Evolutionary conservation across 2,888 invertebrate species (phyloP), one percentile per base, ranked within the genome.

Genomic region (Mimachlamys varia): DNA sequence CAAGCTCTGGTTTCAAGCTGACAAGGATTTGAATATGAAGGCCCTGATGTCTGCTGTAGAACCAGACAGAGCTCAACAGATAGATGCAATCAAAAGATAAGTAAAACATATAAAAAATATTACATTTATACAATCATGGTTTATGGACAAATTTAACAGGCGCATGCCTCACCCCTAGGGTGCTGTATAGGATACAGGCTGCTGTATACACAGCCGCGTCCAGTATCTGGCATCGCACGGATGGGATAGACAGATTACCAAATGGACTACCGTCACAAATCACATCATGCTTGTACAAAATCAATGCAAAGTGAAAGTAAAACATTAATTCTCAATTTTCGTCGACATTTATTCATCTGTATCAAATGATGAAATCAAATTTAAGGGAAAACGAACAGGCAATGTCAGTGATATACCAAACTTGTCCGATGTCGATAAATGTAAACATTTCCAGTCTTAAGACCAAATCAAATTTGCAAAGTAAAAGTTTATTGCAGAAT

Each of bases 31-130:
- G 27, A 76, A 76, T 76, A 76, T 3, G 7, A 27, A 76, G 62
- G 76, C 76, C 19, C 33, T 76, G 76, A 33, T 76, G 76, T 76
- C 76, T 76, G 76, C 27, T 27, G 76, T 33, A 33, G 76, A 33
- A 76, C 76, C 76, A 76, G 76, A 76, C 76, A 76, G 76, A 76
- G 76, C 76, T 76, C 76, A 76, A 76, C 76, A 76, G 76, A 76
- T 76, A 33, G 76, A 76, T 76, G 33, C 76, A 76, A 76, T 76
- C 27, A 76, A 76, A 76, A 22, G 76, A 76, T 76, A 76, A 76
- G 76, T 76, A 76, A 76, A 76, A 76, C 76, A 19, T 76, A 76
- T 76, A 76, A 76, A 76, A 76, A 33, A 76, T 76, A 76, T 33
- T 33, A 33, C 76, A 15, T 76, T 76, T 76, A 76, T 76, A 76